Conservation (phyloP, 2,797 vertebrate genomes). For the Syngnathus acus region DNA sequence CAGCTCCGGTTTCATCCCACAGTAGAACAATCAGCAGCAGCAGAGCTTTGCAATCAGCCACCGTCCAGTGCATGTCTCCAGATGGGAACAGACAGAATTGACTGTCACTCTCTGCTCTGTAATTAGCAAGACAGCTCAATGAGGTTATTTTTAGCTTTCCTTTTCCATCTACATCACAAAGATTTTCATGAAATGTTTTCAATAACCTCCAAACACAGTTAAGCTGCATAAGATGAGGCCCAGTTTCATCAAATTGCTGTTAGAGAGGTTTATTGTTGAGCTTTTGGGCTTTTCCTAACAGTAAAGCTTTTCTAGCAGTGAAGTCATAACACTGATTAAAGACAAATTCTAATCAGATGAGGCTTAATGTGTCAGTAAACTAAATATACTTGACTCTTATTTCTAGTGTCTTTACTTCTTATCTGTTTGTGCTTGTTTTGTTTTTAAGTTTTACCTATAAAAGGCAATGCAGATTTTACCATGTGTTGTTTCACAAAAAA, state of each 20-base stretch:
- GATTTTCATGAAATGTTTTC: neutral
- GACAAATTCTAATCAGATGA: too few relatives aligned
- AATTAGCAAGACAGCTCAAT: conserved; percentile 16
- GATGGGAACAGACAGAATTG: conserved; percentile 39
- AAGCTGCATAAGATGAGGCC: neutral
- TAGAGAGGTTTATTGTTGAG: neutral
- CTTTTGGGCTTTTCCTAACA: neutral
- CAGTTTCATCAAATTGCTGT: neutral
- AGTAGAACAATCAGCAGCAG: conserved; percentile 55
- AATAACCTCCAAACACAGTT: neutral
- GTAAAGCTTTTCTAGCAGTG: neutral
- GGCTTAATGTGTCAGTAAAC: too few relatives aligned
- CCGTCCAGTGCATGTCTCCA: conserved; percentile 64
- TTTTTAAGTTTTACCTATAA: too few relatives aligned
- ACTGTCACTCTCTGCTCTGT: conserved; percentile 51
- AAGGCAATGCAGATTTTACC: too few relatives aligned
- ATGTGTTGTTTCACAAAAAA: too few relatives aligned
- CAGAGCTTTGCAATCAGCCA: conserved; percentile 53
- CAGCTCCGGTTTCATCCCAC: conserved; percentile 51
- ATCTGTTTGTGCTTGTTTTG: too few relatives aligned
- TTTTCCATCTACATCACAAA: neutral
- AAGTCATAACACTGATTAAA: neutral
- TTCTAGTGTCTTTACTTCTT: too few relatives aligned
- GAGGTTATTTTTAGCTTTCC: neutral
- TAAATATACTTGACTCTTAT: too few relatives aligned